Percentiles rank a stretch among this genome's conserved stretches.
Evolutionary conservation across 2,797 vertebrate species (phyloP).

Genomic region (Periophthalmus magnuspinnatus): DNA sequence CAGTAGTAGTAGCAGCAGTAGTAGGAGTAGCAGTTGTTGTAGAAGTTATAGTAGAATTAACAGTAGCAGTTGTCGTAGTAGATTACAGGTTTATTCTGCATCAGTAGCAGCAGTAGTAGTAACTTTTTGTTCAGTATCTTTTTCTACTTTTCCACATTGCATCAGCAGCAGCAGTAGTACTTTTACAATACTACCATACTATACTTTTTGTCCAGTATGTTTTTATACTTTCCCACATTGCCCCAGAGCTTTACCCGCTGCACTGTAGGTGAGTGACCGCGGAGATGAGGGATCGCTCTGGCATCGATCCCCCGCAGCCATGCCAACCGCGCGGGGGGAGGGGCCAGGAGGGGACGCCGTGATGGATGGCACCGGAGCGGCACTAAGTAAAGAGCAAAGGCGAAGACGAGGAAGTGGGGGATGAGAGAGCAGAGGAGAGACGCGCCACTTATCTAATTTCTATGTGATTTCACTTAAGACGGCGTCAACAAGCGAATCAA

Average conservation of each 20-base stretch:
- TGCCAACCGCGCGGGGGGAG: constrained; percentile 25
- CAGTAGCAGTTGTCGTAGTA: no score
- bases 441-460: constrained; percentile 32
- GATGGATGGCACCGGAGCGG: constrained; percentile 55
- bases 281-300: constrained; percentile 66
- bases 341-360: constrained; percentile 27
- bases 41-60: no score
- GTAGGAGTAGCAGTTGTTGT: no score
- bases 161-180: no score
- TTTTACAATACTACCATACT: background rate
- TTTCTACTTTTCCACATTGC: no score
- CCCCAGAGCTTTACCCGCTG: background rate
- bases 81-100: no score
- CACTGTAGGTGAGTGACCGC: constrained; percentile 42
- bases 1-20: no score
- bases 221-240: background rate
- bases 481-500: constrained; percentile 17
- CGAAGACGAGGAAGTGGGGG: constrained; percentile 50
- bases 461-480: constrained; percentile 30
- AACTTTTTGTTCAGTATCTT: no score
- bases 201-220: background rate
- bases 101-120: no score
- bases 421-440: constrained; percentile 24
- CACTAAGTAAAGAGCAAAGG: constrained; percentile 51
- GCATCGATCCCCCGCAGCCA: constrained; percentile 51